Base-by-base conservation (phyloP, 2,113 vertebrate species). In the Himantopus leucocephalus region DNA sequence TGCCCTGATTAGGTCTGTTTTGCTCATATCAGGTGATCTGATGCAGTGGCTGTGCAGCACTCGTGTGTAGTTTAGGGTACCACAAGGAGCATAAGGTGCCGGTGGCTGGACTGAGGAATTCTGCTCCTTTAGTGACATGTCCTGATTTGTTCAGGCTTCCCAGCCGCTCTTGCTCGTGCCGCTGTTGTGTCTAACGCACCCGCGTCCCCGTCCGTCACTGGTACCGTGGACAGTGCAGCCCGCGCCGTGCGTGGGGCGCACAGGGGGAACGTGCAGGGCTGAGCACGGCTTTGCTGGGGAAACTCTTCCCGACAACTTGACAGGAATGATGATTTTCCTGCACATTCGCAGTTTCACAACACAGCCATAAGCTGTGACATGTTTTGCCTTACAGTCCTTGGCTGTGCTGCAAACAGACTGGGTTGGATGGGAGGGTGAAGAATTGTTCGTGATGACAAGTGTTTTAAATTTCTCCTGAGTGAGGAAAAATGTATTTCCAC, bases 151-250 rank as follows among this genome's bases (percentile, higher is more conserved):
- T 37, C 75, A 4, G 83, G 52, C 85, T 95, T 22, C 74, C 85
- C 80, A 53, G 81, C 74, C 35, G 50, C 55, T 52, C 59, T 41
- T 22, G 74, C 91, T 77, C 13, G 39, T 59, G 35, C 91, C 4
- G 60, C 71, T 29, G 67, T 27, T 8, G 70, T 71, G 89, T 19
- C n/a, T n/a, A 45, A 37, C 15, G 39, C 75, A 67, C 91, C 86
- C 84, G 24, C 72, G 86, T 85, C 85, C 78, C 72, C 58, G 24
- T 59, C 78, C 39, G 55, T 85, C 84, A 68, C 20, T 29, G 98
- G 98, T 91, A 98, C 97, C 96, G 59, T 95, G 98, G 98, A 98
- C 98, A 98, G 98, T 95, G 98, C 98, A 97, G 59, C 88, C 87
- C 77, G 43, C 91, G 79, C 95, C 92, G 83, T 87, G 96, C 92